Evolutionary conservation across 1,140 invertebrate genomes (phyloP), one percentile per base, ranked within the genome.

Genomic region (Pogonomyrmex californicus): DNA sequence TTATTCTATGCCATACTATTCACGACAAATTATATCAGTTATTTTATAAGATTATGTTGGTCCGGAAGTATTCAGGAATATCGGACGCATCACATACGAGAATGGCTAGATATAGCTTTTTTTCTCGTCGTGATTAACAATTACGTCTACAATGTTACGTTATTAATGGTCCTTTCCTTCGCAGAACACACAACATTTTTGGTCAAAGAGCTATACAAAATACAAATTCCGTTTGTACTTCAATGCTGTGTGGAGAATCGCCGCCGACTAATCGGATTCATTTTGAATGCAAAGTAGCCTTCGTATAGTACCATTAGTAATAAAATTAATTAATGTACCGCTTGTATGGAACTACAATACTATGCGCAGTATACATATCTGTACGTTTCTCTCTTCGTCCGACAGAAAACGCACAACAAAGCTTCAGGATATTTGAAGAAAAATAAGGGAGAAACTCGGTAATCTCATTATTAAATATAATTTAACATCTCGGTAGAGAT

Each of bases 171-270:
- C 79, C 79, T 83, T 47, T n/a, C 73, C 54, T 83, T 83, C 56
- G 41, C 79, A 73, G 68, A 83, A 83, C 68, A 81, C 65, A 83
- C 79, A 71, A 60, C 41, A 60, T 75, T 83, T 77, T 82, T 83
- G 79, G 79, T 83, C 79, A 83, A 83, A 83, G 54, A 82, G 41
- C 79, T 83, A 83, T 83, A 83, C 68, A 83, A 83, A 75, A 23
- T 23, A 23, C 23, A 23, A 23, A 83, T 83, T 83, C 44, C 12
- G n/a, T 83, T 83, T 83, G 79, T 83, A 83, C 79, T 83, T 83
- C 30, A 56, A 83, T 41, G 44, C 41, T 83, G 54, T 73, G 41
- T 82, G 66, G 36, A 68, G 23, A 82, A 73, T 73, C 68, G 30
- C 5, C 54, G 47, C 17, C 54, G 33, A n/a, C 63, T 81, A 54